Evolutionary conservation across 2,113 vertebrate genomes (phyloP).

Genomic region (Rhinolophus sinicus): DNA sequence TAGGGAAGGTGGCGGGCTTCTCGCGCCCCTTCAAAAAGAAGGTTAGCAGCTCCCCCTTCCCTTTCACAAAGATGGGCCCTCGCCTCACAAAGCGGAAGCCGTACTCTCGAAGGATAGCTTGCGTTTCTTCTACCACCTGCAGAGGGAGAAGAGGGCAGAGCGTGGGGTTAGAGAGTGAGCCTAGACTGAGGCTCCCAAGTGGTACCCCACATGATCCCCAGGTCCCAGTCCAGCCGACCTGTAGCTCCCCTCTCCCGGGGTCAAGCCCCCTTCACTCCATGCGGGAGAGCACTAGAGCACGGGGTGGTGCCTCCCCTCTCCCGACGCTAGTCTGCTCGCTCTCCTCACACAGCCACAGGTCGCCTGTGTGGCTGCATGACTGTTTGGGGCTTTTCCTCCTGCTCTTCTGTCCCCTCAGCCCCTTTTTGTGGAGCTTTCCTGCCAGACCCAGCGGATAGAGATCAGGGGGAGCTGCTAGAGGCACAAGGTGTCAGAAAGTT

Average conservation of each 20-base stretch:
- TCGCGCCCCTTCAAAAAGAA: slow-evolving; percentile 96
- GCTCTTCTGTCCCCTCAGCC: neutral
- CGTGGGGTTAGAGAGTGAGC: neutral
- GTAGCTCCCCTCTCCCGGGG: neutral
- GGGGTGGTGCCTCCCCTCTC: too few species aligned
- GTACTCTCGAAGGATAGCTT: slow-evolving; percentile 93
- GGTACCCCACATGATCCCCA: accelerated
- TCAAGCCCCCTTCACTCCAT: neutral
- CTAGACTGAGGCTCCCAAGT: neutral
- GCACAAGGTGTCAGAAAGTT: neutral
- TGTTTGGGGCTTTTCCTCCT: neutral
- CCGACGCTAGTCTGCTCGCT: too few species aligned
- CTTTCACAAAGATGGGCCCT: slow-evolving; percentile 95
- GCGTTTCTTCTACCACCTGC: slow-evolving; percentile 97
- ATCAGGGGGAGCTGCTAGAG: too few species aligned
- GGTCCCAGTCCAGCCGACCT: neutral
- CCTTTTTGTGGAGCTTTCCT: neutral
- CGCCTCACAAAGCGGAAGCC: slow-evolving; percentile 95
- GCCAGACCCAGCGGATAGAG: neutral
- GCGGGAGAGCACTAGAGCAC: neutral
- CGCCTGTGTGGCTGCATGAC: neutral
- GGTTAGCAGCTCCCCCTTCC: slow-evolving; percentile 96
- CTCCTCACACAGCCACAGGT: neutral
- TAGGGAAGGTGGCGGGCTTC: slow-evolving; percentile 92
- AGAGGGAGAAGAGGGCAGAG: neutral